Conservation (phyloP, 1,140 invertebrate species). For the Zaprionus taronus region DNA sequence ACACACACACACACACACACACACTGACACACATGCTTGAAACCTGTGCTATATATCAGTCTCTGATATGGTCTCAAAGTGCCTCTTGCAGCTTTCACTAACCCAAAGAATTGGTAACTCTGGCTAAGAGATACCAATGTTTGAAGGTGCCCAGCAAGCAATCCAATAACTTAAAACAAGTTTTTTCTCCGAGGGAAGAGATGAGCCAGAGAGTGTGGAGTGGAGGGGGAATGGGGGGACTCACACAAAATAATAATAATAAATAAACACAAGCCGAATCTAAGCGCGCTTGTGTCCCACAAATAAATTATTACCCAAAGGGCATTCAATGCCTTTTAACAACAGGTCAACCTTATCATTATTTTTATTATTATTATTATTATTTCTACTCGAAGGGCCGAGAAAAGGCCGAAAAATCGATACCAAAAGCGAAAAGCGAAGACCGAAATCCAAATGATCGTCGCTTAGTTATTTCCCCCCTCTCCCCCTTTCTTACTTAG, state of each 20-base stretch:
- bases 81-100: conserved; percentile 66
- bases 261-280: conserved; percentile 70
- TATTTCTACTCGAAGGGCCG: conserved; percentile 70
- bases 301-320: conserved; percentile 83
- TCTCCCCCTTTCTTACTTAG: conserved; percentile 33
- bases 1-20: conserved; percentile 16
- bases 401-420: conserved; percentile 55
- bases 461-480: conserved; percentile 55
- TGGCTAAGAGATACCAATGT: conserved; percentile 36
- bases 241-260: conserved; percentile 49
- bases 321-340: conserved; percentile 83
- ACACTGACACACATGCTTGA: background rate
- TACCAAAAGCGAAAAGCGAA: conserved; percentile 51
- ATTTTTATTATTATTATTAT: conserved; percentile 83
- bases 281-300: conserved; percentile 72
- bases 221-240: background rate
- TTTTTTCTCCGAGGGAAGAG: conserved; percentile 41
- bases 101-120: conserved; percentile 52
- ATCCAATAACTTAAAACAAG: conserved; percentile 79
- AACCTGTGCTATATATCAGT: conserved; percentile 73
- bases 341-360: conserved; percentile 84
- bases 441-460: conserved; percentile 69
- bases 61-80: conserved; percentile 60
- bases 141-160: conserved; percentile 14
- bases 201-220: background rate